phyloP scores from a whole-genome alignment of 2,888 invertebrate species.

The Rhopalosiphum nymphaeae region DNA sequence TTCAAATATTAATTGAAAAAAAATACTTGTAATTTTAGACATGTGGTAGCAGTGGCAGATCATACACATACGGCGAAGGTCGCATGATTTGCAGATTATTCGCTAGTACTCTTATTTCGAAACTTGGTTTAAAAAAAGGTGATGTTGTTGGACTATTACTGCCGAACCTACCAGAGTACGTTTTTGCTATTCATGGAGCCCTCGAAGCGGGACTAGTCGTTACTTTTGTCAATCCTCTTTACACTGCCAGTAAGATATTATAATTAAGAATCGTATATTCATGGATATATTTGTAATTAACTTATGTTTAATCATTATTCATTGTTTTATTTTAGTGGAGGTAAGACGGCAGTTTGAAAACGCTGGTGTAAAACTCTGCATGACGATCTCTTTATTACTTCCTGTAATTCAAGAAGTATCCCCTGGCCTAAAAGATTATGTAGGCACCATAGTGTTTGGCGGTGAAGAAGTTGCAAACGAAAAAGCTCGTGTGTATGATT shows the following conservation, averaged over 20 bases:
- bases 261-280: not conserved
- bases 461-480: constrained; percentile 73
- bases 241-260: constrained; percentile 75
- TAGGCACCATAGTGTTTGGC: constrained; percentile 77
- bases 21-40: constrained; percentile 72
- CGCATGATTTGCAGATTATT: constrained; percentile 71
- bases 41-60: constrained; percentile 78
- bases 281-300: not conserved
- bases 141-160: constrained; percentile 78
- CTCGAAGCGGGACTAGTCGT: constrained; percentile 77
- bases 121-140: constrained; percentile 75
- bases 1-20: constrained; percentile 5
- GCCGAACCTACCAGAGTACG: constrained; percentile 81
- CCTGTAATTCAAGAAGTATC: constrained; percentile 75
- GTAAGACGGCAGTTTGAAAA: constrained; percentile 76
- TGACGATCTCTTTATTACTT: constrained; percentile 77
- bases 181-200: constrained; percentile 77
- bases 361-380: constrained; percentile 76
- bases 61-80: constrained; percentile 74
- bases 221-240: constrained; percentile 80
- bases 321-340: constrained; percentile 73
- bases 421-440: constrained; percentile 74
- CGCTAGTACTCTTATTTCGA: constrained; percentile 74
- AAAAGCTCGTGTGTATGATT: constrained; percentile 65
- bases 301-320: not conserved